Base-by-base conservation (phyloP, 2,888 invertebrate genomes). In the Hedychridium roseum region DNA sequence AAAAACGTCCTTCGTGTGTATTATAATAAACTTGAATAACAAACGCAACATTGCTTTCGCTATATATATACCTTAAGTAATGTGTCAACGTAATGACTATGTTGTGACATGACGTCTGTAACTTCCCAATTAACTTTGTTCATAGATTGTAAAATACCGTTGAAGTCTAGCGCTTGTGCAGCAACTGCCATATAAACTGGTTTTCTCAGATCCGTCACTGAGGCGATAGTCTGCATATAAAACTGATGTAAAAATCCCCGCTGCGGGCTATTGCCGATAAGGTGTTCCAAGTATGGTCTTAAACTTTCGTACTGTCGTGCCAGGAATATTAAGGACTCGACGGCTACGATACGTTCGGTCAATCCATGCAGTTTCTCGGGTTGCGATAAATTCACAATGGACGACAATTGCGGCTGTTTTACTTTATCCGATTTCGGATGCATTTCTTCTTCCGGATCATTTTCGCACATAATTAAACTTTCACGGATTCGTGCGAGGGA, bases 61-160 rank as follows among this genome's bases (percentile, higher is more conserved):
- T n/a, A n/a, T n/a, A n/a, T n/a, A 73, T 79, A 74, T 77, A 87
- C 88, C 74, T 82, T 79, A 26, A 90, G 83, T 37, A 93, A 82
- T 71, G 87, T 83, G 66, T 94, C 92, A 7, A 93, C 88, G 74
- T 99, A 99, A 1, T 85, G 81, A 71, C 93, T 97, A 74, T 99
- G 97, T 68, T 97, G 92, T 1, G 92, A 94, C 80, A 93, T 94
- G 0, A 99, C 94, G 68, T 93, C 94, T 82, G 93, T 94, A 49
- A 98, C 87, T 80, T 94, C 87, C 97, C 97, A 99, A 78, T 92
- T 91, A 0, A 97, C 94, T 80, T 89, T 89, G 43, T 92, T 89
- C 90, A 99, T 97, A n/a, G 89, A 85, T 50, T 86, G 82, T 5
- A 97, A 80, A 20, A 92, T 86, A 11, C 86, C 84, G 27, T 89